phyloP scores from a whole-genome alignment of 2,888 invertebrate genomes.

The Pemphredon lugubris region DNA sequence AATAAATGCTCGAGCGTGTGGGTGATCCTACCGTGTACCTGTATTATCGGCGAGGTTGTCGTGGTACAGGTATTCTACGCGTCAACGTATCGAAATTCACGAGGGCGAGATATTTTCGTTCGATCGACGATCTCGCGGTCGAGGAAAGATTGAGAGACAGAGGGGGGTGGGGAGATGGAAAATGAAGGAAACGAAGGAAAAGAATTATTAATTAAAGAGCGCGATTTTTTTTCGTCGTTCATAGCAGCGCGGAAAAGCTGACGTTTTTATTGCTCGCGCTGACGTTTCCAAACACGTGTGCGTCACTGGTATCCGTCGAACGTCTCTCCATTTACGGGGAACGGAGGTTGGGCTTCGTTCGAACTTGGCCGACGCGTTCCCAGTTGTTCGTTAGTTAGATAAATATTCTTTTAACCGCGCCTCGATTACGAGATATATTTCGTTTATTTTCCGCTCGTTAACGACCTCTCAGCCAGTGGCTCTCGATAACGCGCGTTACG shows the following conservation, averaged over 20 bases:
- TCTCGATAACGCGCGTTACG: neutral
- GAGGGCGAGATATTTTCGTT: neutral
- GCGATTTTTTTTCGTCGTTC: too few species aligned
- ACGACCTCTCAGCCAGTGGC: neutral
- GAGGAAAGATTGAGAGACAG: too few species aligned
- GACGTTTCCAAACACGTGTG: slow-evolving; percentile 56
- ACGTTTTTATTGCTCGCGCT: slow-evolving; percentile 33
- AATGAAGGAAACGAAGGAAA: neutral
- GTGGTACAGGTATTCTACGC: slow-evolving; percentile 15
- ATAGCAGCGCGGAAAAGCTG: slow-evolving; percentile 26
- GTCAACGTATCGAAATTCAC: neutral
- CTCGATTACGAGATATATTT: slow-evolving; percentile 1
- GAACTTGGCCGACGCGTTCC: slow-evolving; percentile 4
- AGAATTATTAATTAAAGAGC: too few species aligned
- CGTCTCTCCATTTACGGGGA: slow-evolving; percentile 15
- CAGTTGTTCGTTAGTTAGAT: slow-evolving; percentile 5
- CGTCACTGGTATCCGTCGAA: neutral
- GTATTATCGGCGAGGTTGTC: neutral
- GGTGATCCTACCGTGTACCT: slow-evolving; percentile 27
- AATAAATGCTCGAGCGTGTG: slow-evolving; percentile 68
- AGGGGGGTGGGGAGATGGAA: neutral
- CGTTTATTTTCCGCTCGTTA: neutral
- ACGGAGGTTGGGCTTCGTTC: neutral
- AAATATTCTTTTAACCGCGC: slow-evolving; percentile 3
- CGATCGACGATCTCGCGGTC: neutral